Evolutionary conservation across 2,888 invertebrate species (phyloP), one percentile per base, ranked within the genome.

Genomic region (Ctenicera cuprea): DNA sequence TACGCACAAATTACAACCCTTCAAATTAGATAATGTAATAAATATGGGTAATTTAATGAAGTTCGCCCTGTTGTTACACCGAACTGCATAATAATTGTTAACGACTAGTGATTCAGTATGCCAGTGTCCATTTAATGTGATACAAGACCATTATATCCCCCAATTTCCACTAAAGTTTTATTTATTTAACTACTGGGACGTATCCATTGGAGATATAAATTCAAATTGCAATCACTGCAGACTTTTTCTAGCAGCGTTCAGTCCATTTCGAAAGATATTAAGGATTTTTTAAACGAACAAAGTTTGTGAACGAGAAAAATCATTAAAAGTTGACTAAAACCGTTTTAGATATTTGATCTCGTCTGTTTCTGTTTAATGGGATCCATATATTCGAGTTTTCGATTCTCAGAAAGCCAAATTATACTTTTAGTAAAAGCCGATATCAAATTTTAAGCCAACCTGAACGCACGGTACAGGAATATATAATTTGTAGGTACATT

Each of bases 401-500:
- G 11, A 59, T 59, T 37, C 16, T 14, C 30, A 30, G 50, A 33
- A 64, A 64, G 45, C 37, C 37, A 64, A 50, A 33, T 64, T 50
- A 64, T 16, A 50, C 22, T 62, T 62, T 54, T 48, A 20, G 65
- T 41, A 52, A 68, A 66, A 66, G 22, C 57, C 4, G 48, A 57
- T 38, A 57, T 62, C 63, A 68, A 73, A 68, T 68, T 68, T 65
- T 71, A 64, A 64, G 20, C 57, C 59, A 37, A 37, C 65, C 18
- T 65, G 71, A 71, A 71, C 65, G 68, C 68, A 63, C 30, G n/a
- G 37, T 64, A 61, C 50, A 71, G 66, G 74, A 74, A 74, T 71
- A 71, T 66, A 71, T 74, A 74, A 74, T 70, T 71, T 71, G 74
- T n/a, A n/a, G n/a, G n/a, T 48, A 65, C 70, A 71, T 71, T 71